Evolutionary conservation across 2,888 invertebrate genomes (phyloP).

Genomic region (Apodemia zela): DNA sequence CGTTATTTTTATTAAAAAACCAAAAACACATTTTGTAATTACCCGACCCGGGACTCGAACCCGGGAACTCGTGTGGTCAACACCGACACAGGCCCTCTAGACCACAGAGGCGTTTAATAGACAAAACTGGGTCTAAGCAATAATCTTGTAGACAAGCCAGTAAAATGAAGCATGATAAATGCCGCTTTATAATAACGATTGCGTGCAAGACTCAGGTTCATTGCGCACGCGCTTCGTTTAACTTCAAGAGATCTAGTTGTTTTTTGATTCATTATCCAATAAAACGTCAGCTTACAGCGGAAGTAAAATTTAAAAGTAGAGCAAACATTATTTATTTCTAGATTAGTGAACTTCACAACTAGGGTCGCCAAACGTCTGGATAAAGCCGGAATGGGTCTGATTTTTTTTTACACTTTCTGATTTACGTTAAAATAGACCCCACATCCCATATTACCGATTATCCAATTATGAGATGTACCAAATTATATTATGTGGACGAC

Average conservation of each 20-base stretch:
- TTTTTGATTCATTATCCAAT: constrained; percentile 16
- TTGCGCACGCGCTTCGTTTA: constrained; percentile 25
- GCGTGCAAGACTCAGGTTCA: constrained; percentile 22
- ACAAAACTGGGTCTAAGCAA: not conserved
- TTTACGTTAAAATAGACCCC: no score
- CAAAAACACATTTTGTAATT: no score
- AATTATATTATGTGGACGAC: no score
- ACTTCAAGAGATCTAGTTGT: constrained; percentile 5
- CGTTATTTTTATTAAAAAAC: no score
- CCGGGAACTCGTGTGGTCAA: no score
- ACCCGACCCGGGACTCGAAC: no score
- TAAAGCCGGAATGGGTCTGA: not conserved
- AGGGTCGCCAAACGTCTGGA: not conserved
- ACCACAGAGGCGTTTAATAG: not conserved
- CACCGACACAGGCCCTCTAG: no score
- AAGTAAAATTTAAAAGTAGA: constrained; percentile 10
- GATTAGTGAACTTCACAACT: not conserved
- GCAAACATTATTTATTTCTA: constrained; percentile 8
- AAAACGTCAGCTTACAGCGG: constrained; percentile 8
- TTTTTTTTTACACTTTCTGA: no score
- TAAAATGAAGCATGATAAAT: constrained; percentile 3
- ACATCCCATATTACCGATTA: no score
- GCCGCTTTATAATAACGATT: constrained; percentile 15
- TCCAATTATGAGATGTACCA: no score
- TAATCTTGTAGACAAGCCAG: not conserved